phyloP scores from a whole-genome alignment of 2,113 vertebrate genomes.

The Passer domesticus region DNA sequence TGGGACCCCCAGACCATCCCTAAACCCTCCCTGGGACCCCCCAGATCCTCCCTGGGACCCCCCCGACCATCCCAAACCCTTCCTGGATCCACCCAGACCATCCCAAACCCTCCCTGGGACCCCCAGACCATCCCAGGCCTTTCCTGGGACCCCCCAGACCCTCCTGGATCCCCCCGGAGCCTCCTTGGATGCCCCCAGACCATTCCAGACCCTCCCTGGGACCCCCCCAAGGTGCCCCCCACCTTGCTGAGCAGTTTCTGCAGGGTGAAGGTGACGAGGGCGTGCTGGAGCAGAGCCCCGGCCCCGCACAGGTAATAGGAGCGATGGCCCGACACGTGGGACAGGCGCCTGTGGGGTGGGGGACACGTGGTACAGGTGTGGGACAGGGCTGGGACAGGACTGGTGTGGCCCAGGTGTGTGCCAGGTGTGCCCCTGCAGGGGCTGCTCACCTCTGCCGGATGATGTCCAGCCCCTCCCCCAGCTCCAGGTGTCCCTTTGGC shows the following conservation, averaged over 20 bases:
- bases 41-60: too few relatives aligned
- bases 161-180: not conserved
- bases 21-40: too few relatives aligned
- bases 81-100: too few relatives aligned
- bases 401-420: too few relatives aligned
- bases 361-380: too few relatives aligned
- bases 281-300: constrained; percentile 83
- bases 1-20: not conserved
- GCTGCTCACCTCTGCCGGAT: constrained; percentile 85
- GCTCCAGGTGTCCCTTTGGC: constrained; percentile 84
- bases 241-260: constrained; percentile 81
- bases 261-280: constrained; percentile 83
- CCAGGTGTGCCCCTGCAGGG: too few relatives aligned
- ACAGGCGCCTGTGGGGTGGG: constrained; percentile 27
- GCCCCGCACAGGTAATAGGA: constrained; percentile 89
- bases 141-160: not conserved
- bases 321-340: constrained; percentile 90
- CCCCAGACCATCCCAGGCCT: too few relatives aligned
- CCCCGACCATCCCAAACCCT: not conserved
- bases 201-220: too few relatives aligned
- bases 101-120: too few relatives aligned
- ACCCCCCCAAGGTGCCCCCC: not conserved
- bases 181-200: too few relatives aligned
- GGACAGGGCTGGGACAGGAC: too few relatives aligned
- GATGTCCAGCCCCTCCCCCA: constrained; percentile 86